Evolutionary conservation across 2,888 invertebrate genomes (phyloP).

Genomic region (Escarpia spicata): DNA sequence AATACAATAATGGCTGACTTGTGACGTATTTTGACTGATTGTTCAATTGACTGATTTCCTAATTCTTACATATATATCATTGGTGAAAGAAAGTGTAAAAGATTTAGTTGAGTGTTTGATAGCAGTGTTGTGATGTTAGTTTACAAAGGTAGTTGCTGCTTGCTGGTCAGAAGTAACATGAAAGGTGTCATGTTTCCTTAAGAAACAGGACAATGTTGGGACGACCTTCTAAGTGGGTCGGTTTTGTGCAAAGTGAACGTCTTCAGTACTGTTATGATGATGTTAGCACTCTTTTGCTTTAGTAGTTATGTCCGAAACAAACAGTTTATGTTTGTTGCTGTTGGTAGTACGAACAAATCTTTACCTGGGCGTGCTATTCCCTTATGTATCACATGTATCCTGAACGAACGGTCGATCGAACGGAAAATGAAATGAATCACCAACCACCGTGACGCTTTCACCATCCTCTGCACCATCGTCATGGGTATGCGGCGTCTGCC

Average conservation of each 20-base stretch:
- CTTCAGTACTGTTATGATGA: background rate
- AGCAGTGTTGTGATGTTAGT: background rate
- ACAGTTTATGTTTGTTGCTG: constrained; percentile 16
- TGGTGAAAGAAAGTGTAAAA: background rate
- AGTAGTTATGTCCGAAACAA: constrained; percentile 5
- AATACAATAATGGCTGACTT: background rate
- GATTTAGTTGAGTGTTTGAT: background rate
- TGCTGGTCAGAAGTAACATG: background rate
- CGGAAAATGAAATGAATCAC: constrained; percentile 13
- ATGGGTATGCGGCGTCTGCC: constrained; percentile 16
- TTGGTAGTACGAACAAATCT: constrained; percentile 3
- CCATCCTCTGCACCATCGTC: background rate
- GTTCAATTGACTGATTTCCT: background rate
- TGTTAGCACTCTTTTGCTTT: background rate
- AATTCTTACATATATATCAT: background rate
- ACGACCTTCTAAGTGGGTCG: background rate
- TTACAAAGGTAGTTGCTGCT: background rate
- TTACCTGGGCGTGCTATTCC: constrained; percentile 16
- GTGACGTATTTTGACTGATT: background rate
- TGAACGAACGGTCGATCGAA: constrained; percentile 16
- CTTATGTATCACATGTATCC: constrained; percentile 16
- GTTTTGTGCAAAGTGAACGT: background rate
- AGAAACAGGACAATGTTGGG: background rate
- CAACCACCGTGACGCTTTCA: background rate
- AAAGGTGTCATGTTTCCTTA: background rate